A percentile compares a stretch with the other conserved stretches of the same genome.
phyloP scores from a whole-genome alignment of 1,140 invertebrate genomes.

The Palaemon carinicauda region DNA sequence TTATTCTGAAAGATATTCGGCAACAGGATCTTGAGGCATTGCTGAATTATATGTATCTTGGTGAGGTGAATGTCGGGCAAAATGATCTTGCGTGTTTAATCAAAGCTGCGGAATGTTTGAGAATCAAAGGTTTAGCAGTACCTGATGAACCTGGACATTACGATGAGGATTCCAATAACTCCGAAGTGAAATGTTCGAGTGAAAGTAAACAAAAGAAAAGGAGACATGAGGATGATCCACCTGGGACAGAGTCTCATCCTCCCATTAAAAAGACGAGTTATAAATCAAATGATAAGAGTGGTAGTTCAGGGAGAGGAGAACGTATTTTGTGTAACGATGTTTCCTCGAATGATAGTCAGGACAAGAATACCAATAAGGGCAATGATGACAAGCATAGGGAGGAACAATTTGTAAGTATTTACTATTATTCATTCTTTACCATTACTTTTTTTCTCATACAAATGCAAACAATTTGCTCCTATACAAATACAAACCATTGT shows the following conservation, averaged over 20 bases:
- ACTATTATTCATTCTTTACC: no score
- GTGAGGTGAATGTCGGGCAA: constrained; percentile 29
- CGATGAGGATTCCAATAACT: not conserved
- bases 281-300: no score
- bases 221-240: not conserved
- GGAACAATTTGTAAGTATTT: no score
- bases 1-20: constrained; percentile 29
- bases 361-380: no score
- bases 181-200: constrained; percentile 10
- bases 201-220: not conserved
- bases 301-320: no score
- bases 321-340: no score
- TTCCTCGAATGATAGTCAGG: no score
- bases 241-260: not conserved
- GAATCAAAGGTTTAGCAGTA: constrained; percentile 38
- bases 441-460: no score
- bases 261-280: no score
- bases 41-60: constrained; percentile 43
- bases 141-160: constrained; percentile 26
- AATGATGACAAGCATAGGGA: no score
- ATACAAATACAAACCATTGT: no score
- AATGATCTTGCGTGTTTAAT: constrained; percentile 13
- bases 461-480: no score
- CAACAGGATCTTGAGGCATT: constrained; percentile 34
- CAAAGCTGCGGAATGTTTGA: constrained; percentile 33